These are phyloP conservation scores for Vespertilio murinus DNA, from an alignment of 2,797 vertebrate species.

Conservation along the genomic window DNA sequence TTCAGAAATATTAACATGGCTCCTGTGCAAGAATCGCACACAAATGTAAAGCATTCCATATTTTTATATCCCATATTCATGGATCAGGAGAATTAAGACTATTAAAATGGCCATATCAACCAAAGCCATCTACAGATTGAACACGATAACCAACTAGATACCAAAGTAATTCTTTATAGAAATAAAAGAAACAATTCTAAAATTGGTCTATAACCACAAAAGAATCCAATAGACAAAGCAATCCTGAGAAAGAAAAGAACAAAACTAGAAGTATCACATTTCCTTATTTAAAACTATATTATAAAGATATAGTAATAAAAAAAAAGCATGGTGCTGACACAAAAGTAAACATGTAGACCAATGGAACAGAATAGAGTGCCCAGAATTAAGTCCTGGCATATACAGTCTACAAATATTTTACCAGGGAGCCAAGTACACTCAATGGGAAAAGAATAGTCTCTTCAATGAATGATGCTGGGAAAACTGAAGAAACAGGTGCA, in stretches of 20 bases:
- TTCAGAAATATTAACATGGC: background rate
- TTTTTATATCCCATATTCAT: background rate
- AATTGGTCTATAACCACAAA: background rate
- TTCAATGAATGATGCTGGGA: background rate
- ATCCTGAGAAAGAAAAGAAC: background rate
- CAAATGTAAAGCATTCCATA: background rate
- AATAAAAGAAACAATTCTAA: background rate
- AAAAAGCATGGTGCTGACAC: background rate
- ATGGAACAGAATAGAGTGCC: background rate
- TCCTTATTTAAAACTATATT: background rate
- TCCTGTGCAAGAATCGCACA: background rate
- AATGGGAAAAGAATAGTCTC: background rate
- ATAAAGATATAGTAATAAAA: background rate
- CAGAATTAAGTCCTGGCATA: background rate
- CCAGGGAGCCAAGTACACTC: background rate
- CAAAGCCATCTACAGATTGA: background rate
- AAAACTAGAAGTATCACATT: background rate
- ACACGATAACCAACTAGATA: background rate
- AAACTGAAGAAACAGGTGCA: background rate
- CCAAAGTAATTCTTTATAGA: background rate
- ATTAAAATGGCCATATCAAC: background rate
- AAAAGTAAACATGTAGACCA: background rate
- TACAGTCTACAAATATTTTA: background rate
- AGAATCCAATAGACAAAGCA: background rate
- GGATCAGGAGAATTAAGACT: background rate